phyloP scores from a whole-genome alignment of 2,113 vertebrate species.

The Heterotis niloticus region DNA sequence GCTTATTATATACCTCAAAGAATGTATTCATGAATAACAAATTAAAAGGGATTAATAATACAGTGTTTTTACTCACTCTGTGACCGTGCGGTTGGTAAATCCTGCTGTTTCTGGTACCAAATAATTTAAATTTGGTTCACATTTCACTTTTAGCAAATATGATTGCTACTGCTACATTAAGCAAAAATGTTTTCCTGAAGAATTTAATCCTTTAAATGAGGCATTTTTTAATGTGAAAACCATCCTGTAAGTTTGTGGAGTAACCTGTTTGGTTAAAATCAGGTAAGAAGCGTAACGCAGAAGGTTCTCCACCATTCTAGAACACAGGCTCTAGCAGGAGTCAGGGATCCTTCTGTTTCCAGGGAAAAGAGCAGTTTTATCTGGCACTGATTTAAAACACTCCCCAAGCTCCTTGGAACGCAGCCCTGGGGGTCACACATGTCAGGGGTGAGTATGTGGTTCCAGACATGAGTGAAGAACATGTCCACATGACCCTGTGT shows the following conservation, averaged over 20 bases:
- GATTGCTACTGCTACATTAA: too few species aligned
- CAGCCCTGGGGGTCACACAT: conserved; percentile 51
- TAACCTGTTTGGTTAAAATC: background rate
- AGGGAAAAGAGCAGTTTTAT: conserved; percentile 29
- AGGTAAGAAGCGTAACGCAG: background rate
- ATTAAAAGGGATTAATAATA: too few species aligned
- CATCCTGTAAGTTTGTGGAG: background rate
- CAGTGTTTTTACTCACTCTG: too few species aligned
- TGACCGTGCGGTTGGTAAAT: too few species aligned
- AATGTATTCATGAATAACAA: background rate
- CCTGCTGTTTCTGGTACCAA: too few species aligned
- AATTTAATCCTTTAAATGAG: background rate
- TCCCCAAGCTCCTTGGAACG: conserved; percentile 55
- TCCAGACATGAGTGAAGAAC: conserved; percentile 17
- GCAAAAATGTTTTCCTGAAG: conserved; percentile 7
- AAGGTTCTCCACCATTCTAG: background rate
- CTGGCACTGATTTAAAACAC: conserved; percentile 59
- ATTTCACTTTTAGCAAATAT: too few species aligned
- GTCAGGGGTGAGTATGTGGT: conserved; percentile 61
- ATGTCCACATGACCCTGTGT: background rate
- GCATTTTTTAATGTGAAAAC: background rate
- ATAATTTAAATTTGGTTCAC: too few species aligned
- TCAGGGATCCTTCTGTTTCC: background rate
- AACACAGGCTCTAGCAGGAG: background rate
- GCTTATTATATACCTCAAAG: background rate